A percentile compares a stretch with the other conserved stretches of the same genome.
phyloP scores from a whole-genome alignment of 2,113 vertebrate species.

The Pelusios castaneus region DNA sequence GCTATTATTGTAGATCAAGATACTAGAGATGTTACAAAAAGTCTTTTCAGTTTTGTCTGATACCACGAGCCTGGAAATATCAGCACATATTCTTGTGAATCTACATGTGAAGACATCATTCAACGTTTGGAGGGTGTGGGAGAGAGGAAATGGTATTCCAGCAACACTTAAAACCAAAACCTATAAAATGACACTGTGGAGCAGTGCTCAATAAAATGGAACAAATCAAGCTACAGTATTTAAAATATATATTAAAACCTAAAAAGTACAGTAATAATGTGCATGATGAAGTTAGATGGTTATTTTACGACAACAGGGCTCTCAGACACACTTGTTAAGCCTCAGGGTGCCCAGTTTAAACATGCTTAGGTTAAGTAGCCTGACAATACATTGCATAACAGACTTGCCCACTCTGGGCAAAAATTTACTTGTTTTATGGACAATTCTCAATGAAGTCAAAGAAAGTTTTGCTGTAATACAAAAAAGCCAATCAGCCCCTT shows the following conservation, averaged over 20 bases:
- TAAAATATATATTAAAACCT: too few species aligned
- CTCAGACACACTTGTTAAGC: neutral
- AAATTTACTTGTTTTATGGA: neutral
- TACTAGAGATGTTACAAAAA: neutral
- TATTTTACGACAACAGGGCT: neutral
- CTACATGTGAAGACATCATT: too few species aligned
- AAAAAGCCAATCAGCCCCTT: neutral
- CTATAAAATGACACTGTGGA: too few species aligned
- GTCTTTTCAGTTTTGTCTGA: too few species aligned
- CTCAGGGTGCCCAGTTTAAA: neutral
- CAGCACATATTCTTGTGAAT: too few species aligned
- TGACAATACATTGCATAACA: neutral
- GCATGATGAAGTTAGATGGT: neutral
- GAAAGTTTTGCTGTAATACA: neutral
- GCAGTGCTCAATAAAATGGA: too few species aligned
- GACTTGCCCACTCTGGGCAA: neutral
- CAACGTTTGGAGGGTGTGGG: too few species aligned
- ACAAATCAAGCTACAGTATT: too few species aligned
- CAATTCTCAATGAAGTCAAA: neutral
- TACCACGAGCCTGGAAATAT: too few species aligned
- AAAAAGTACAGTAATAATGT: neutral
- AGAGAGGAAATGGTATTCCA: too few species aligned
- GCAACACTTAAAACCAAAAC: too few species aligned
- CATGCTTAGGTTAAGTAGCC: neutral
- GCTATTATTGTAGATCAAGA: neutral